These are phyloP conservation scores for Cygnus olor DNA, from an alignment of 2,797 vertebrate species.

Conservation along the genomic window DNA sequence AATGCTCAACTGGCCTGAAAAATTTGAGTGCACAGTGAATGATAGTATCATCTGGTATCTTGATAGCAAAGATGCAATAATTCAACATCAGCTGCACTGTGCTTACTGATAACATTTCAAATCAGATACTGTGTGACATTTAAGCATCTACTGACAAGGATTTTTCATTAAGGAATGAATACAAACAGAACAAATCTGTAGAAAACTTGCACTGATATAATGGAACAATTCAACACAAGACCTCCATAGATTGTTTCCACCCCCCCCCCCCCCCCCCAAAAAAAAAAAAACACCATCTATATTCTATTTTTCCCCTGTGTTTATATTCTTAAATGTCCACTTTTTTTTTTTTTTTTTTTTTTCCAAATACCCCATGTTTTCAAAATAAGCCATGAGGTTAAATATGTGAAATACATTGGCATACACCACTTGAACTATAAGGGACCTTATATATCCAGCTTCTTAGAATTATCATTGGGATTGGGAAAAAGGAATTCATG, in stretches of 20 bases:
- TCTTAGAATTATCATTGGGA: not conserved
- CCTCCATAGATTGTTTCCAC: not conserved
- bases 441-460: not conserved
- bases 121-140: not conserved
- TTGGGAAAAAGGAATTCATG: not conserved
- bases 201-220: not conserved
- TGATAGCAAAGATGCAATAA: not conserved
- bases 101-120: slow-evolving; percentile 17
- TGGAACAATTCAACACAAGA: not conserved
- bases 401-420: not conserved
- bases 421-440: not conserved
- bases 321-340: not conserved
- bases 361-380: not conserved
- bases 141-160: not conserved
- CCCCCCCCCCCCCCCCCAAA: too few species aligned
- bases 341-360: not conserved
- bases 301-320: too few species aligned
- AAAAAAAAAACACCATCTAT: too few species aligned
- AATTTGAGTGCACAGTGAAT: not conserved
- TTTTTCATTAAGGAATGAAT: slow-evolving; percentile 31
- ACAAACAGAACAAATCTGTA: slow-evolving; percentile 29
- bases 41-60: not conserved
- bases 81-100: not conserved
- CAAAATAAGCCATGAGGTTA: not conserved
- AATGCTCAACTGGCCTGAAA: not conserved